Conservation (phyloP, 2,888 invertebrate species). For the Drosophila pseudotakahashii region DNA sequence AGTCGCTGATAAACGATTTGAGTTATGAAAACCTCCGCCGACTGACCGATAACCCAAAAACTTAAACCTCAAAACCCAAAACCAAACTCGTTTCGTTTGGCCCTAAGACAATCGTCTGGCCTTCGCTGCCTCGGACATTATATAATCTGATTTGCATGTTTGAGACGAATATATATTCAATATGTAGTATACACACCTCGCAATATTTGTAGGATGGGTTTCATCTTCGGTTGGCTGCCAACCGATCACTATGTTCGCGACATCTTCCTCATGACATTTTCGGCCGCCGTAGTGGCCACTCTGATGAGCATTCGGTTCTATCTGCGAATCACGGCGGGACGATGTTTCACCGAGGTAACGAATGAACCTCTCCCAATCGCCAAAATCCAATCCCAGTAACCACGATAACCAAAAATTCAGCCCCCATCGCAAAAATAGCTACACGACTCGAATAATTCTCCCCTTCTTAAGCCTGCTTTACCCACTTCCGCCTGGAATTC, state of each 20-base stretch:
- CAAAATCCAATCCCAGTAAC: conserved; percentile 10
- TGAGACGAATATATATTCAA: conserved; percentile 36
- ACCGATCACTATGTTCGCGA: conserved; percentile 75
- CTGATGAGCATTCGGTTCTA: conserved; percentile 81
- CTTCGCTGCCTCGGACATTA: conserved; percentile 36
- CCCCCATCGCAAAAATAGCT: conserved; percentile 18
- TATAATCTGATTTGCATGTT: conserved; percentile 66
- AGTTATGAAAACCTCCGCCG: conserved; percentile 26
- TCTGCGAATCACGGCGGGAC: conserved; percentile 81
- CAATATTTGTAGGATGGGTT: conserved; percentile 80
- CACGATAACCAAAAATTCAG: conserved; percentile 1
- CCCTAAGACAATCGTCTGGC: conserved; percentile 35
- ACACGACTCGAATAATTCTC: conserved; percentile 33
- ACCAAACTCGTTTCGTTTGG: conserved; percentile 56
- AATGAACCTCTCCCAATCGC: conserved; percentile 21
- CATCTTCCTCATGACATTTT: conserved; percentile 69
- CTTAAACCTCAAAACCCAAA: conserved; percentile 19
- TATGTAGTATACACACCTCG: conserved; percentile 38
- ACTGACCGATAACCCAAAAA: conserved; percentile 39
- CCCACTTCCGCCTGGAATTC: conserved; percentile 28
- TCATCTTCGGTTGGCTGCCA: conserved; percentile 75
- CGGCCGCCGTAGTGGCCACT: conserved; percentile 77
- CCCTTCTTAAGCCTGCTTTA: background rate
- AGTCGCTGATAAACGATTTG: conserved; percentile 22
- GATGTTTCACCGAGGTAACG: conserved; percentile 82